These are phyloP conservation scores for Myopa testacea DNA, from an alignment of 2,888 invertebrate genomes.

Conservation along the genomic window DNA sequence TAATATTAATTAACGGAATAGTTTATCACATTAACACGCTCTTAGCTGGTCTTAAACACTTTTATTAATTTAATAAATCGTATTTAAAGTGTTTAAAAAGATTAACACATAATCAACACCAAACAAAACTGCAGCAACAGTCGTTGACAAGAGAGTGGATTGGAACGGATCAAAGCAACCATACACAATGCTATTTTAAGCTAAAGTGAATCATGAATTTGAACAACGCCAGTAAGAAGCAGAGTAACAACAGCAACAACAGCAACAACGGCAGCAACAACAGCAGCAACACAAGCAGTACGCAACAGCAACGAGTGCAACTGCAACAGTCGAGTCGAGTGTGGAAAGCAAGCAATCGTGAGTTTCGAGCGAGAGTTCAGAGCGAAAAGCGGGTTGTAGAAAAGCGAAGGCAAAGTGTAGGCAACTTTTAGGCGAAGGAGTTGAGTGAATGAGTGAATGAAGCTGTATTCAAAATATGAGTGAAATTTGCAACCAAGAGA, in stretches of 20 bases:
- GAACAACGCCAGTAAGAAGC: slow-evolving; percentile 33
- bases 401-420: background rate
- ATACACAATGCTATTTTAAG: slow-evolving; percentile 36
- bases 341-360: background rate
- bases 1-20: too few relatives aligned
- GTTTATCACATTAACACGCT: too few relatives aligned
- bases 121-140: background rate
- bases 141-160: too few relatives aligned
- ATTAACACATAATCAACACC: background rate
- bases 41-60: too few relatives aligned
- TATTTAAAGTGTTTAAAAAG: too few relatives aligned
- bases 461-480: background rate
- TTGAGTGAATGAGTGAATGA: too few relatives aligned
- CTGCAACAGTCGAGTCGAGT: slow-evolving; percentile 28
- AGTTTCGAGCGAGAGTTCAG: background rate
- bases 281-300: slow-evolving; percentile 23
- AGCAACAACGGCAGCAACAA: slow-evolving; percentile 6
- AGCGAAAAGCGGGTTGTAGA: background rate
- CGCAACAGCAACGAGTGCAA: slow-evolving; percentile 19
- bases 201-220: slow-evolving; percentile 33
- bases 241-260: background rate
- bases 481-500: background rate
- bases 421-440: slow-evolving; percentile 16
- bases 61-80: too few relatives aligned
- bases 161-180: slow-evolving; percentile 12